Evolutionary conservation across 64 coral and sea anemone genomes (phyloP).

Genomic region (Platygyra sinensis): DNA sequence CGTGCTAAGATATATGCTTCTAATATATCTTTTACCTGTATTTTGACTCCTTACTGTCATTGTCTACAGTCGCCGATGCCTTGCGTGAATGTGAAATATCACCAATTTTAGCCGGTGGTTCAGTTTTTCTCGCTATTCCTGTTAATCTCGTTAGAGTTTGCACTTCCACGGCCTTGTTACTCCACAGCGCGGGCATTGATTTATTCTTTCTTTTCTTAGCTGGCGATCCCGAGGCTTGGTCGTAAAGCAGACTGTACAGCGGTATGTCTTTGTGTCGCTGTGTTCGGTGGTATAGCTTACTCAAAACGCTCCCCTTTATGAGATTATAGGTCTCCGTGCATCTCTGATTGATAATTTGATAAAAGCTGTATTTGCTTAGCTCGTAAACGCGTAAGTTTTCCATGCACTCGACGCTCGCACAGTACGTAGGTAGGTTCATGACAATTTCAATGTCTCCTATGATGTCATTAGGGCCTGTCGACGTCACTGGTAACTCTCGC

Average conservation of each 20-base stretch:
- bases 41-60: neutral
- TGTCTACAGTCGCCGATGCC: neutral
- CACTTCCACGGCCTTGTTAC: neutral
- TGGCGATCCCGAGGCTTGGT: slow-evolving; percentile 3
- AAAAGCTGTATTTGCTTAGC: slow-evolving; percentile 70
- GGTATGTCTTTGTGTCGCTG: slow-evolving; percentile 51
- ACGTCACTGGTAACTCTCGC: slow-evolving; percentile 48
- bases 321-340: slow-evolving; percentile 52
- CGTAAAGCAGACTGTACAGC: slow-evolving; percentile 56
- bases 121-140: neutral
- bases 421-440: slow-evolving; percentile 67
- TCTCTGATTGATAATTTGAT: slow-evolving; percentile 68
- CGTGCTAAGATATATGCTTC: too few species aligned
- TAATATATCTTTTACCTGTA: neutral
- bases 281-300: slow-evolving; percentile 50
- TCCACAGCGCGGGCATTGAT: neutral
- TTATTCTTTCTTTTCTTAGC: neutral
- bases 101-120: neutral
- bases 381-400: slow-evolving; percentile 87
- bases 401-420: slow-evolving; percentile 67
- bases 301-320: slow-evolving; percentile 41
- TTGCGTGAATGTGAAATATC: neutral
- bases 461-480: slow-evolving; percentile 75
- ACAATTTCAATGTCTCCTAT: slow-evolving; percentile 85
- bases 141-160: neutral